Conservation (phyloP, 2,888 invertebrate genomes). For the Polylopha cassiicola region DNA sequence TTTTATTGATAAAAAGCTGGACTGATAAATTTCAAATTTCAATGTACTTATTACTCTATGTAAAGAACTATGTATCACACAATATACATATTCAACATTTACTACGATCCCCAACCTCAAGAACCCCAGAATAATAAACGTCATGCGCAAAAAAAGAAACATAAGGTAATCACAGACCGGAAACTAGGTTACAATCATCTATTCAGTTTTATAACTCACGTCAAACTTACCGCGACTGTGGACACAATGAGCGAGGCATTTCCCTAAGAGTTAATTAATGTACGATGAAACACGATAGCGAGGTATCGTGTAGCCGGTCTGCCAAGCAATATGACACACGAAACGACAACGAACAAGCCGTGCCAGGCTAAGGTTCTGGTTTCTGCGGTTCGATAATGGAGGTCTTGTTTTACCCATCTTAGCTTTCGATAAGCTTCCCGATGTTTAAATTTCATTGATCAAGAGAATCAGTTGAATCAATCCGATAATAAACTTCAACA, state of each 20-base stretch:
- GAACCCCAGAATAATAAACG: too few species aligned
- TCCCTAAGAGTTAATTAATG: constrained; percentile 60
- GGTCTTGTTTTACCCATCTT: constrained; percentile 37
- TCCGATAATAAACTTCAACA: too few species aligned
- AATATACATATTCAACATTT: too few species aligned
- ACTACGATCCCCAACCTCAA: too few species aligned
- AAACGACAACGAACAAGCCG: constrained; percentile 43
- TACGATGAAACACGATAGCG: constrained; percentile 54
- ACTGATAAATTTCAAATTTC: too few species aligned
- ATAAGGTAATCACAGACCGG: too few species aligned
- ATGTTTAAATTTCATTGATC: constrained; percentile 16
- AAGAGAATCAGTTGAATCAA: neutral
- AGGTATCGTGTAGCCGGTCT: constrained; percentile 56
- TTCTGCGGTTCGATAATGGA: constrained; percentile 53
- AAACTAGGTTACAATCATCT: too few species aligned
- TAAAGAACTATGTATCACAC: too few species aligned
- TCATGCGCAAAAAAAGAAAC: too few species aligned
- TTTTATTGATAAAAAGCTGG: too few species aligned
- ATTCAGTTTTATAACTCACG: too few species aligned
- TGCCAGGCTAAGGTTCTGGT: constrained; percentile 39
- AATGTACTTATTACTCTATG: too few species aligned
- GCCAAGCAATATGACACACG: constrained; percentile 55
- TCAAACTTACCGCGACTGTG: neutral
- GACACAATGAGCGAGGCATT: constrained; percentile 34
- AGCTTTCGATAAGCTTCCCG: constrained; percentile 43